Evolutionary conservation across 1,140 invertebrate species (phyloP), one percentile per base, ranked within the genome.

Genomic region (Streblospio benedicti): DNA sequence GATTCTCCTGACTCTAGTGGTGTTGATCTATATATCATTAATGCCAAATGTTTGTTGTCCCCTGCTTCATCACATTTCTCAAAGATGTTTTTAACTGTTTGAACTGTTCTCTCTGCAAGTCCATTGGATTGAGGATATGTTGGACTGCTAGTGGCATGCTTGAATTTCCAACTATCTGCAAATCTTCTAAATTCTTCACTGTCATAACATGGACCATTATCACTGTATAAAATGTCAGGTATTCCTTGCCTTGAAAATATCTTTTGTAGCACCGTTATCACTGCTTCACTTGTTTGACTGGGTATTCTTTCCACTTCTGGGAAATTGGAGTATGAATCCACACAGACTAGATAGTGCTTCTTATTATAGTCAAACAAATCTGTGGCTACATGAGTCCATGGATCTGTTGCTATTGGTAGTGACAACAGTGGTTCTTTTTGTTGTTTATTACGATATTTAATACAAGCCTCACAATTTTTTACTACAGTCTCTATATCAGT

Each of bases 251-350:
- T 33, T 9, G 61, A 47, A 54, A 59, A 69, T 9, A 63, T 61
- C 6, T 45, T 55, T 49, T 65, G 55, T 52, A 64, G 25, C 18
- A 58, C 38, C 20, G n/a, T 63, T 14, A 63, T 54, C 14, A 63
- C 51, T 14, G 59, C 35, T 20, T 51, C 2, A 2, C 59, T 31
- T 14, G 64, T 57, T 1, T 58, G 63, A 14, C 41, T 49, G 16
- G 55, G 6, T 53, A 69, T 33, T 12, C 31, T 30, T 27, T 57
- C 49, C 1, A 67, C 50, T 55, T 69, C 65, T 32, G 65, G 53
- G 51, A 60, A 69, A 14, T 65, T 65, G 5, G 67, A 69, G 50
- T 50, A 69, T 41, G 65, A 68, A 35, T 68, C 69, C n/a, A 64
- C 59, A 16, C 67, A 49, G 38, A 69, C n/a, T 5, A 70, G 50